Evolutionary conservation across 2,888 invertebrate genomes (phyloP).

Genomic region (Polyommatus icarus): DNA sequence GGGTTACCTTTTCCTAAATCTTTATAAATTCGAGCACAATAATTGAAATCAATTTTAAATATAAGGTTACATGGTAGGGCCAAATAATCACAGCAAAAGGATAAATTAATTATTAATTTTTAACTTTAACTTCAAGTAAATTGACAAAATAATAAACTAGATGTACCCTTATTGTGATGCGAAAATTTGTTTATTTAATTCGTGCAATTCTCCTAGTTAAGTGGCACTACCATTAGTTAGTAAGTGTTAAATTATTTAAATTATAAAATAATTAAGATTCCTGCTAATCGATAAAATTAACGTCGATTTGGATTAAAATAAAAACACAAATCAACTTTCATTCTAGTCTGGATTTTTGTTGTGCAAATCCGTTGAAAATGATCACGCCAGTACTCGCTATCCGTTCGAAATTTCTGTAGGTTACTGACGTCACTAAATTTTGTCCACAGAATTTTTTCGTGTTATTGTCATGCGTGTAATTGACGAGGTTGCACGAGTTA

Average conservation of each 20-base stretch:
- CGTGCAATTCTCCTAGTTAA: neutral
- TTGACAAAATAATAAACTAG: neutral
- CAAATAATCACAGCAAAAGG: neutral
- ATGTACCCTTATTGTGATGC: neutral
- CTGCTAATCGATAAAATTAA: neutral
- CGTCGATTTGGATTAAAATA: neutral
- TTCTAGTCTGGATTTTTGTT: neutral
- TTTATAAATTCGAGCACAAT: slow-evolving; percentile 17
- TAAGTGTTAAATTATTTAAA: neutral
- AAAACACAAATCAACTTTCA: neutral
- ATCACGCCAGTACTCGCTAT: neutral
- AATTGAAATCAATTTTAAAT: neutral
- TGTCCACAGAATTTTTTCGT: neutral
- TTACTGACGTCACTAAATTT: neutral
- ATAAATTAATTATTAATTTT: neutral
- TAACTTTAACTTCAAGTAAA: neutral
- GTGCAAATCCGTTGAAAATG: neutral
- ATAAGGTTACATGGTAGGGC: neutral
- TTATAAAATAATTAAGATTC: neutral
- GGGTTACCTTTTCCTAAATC: neutral
- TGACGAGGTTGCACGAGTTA: slow-evolving; percentile 1
- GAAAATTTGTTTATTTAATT: neutral
- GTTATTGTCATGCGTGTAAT: slow-evolving; percentile 4
- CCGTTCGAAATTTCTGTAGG: neutral
- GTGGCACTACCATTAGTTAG: slow-evolving; percentile 3